phyloP scores from a whole-genome alignment of 2,113 vertebrate genomes.

The Chrysemys picta region DNA sequence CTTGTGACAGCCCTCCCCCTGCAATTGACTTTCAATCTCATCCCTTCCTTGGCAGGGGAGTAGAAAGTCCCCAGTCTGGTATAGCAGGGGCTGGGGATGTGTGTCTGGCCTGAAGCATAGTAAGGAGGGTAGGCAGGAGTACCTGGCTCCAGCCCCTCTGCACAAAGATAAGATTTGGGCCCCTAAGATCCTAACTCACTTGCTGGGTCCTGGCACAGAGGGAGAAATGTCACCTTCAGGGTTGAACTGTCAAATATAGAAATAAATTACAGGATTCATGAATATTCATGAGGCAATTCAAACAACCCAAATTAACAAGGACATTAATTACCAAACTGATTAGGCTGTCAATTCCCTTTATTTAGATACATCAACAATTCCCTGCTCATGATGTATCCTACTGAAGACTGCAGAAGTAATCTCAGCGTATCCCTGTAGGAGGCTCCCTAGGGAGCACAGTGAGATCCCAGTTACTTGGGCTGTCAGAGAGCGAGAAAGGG shows the following conservation, averaged over 20 bases:
- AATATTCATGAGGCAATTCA: conserved; percentile 75
- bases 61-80: not conserved
- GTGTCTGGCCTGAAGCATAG: not conserved
- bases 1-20: not conserved
- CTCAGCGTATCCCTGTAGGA: not conserved
- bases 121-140: not conserved
- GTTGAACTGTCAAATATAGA: conserved; percentile 70
- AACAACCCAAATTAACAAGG: conserved; percentile 70
- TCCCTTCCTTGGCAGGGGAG: not conserved
- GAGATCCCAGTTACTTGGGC: not conserved
- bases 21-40: not conserved
- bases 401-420: conserved; percentile 1
- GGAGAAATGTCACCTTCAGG: conserved; percentile 73
- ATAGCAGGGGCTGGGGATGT: not conserved
- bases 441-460: not conserved
- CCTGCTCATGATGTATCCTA: conserved; percentile 36
- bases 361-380: conserved; percentile 75
- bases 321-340: conserved; percentile 78
- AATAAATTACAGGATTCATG: conserved; percentile 64
- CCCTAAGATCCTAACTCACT: not conserved
- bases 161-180: not conserved
- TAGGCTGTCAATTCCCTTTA: conserved; percentile 73
- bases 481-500: not conserved
- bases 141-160: not conserved
- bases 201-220: conserved; percentile 12